Percentiles rank a stretch among this genome's conserved stretches.
These are phyloP conservation scores for Leucoraja erinaceus DNA, from an alignment of 2,113 vertebrate genomes.

Conservation along the genomic window DNA sequence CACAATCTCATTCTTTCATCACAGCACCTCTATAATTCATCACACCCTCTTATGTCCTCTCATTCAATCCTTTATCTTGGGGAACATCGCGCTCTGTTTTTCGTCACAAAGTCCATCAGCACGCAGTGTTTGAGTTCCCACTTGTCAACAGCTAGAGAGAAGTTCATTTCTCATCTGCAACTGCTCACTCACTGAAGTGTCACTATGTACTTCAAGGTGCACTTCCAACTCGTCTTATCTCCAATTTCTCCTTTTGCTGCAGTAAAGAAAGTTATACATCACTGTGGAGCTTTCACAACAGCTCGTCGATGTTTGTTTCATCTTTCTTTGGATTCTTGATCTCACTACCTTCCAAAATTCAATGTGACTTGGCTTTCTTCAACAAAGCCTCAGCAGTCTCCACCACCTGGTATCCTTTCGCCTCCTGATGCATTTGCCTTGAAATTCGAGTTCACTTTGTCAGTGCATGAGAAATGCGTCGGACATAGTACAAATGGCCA, in stretches of 20 bases:
- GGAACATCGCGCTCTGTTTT: neutral
- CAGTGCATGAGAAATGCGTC: too few species aligned
- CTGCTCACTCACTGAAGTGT: neutral
- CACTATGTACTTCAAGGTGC: neutral
- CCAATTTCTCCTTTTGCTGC: neutral
- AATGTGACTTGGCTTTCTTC: neutral
- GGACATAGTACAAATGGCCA: too few species aligned
- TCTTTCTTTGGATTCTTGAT: neutral
- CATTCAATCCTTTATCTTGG: neutral
- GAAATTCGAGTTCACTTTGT: too few species aligned
- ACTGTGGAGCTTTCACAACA: neutral
- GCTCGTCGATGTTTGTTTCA: neutral
- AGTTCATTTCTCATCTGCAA: neutral
- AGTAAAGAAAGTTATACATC: neutral
- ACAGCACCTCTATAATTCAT: neutral
- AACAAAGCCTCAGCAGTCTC: neutral
- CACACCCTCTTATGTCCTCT: neutral
- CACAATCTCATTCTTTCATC: neutral
- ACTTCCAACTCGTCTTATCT: neutral
- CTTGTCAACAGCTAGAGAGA: neutral
- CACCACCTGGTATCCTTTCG: too few species aligned
- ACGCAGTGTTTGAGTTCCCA: neutral
- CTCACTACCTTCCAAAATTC: neutral
- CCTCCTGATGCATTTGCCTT: too few species aligned
- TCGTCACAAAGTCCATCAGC: neutral